Base-by-base conservation (phyloP, 2,888 invertebrate species). In the Periphyllus acericola region DNA sequence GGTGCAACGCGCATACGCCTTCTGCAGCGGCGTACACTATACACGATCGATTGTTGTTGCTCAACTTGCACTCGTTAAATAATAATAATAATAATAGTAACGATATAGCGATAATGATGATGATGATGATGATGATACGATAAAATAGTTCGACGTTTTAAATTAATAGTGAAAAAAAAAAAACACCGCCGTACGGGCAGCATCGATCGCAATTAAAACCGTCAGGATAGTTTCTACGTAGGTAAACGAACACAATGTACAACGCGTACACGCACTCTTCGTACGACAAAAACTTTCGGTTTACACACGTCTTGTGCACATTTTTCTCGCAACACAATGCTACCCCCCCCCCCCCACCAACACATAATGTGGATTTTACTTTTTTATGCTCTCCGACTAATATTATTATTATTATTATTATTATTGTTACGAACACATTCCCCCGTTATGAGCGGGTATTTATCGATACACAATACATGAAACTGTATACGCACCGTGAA, bases 1-100 rank as follows among this genome's bases (percentile, higher is more conserved):
- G 68, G 71, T 36, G 85, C 79, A 66, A 76, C 46, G 25, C 75
- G 83, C 40, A 40, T 84, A 34, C 75, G 83, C 40, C 60, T 84
- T 52, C 46, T 32, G 29, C 82, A n/a, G 25, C 72, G n/a, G 1
- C 1, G 2, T 46, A 46, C 1, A 46, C 6, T 6, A 46, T 46
- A 46, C 14, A 46, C 14, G 2, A 36, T 72, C 14, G 55, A 83
- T 76, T 68, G 76, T 46, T 9, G 19, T 76, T 85, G n/a, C 34
- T 79, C 78, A 79, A n/a, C 52, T n/a, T 19, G 21, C 71, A 34
- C 85, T 55, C 78, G 71, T 85, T 55, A 52, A 78, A 85, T 85
- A 78, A n/a, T n/a, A n/a, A 71, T n/a, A 36, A 68, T 76, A n/a
- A 34, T 72, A 32, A 72, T 17, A 11, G 5, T 55, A 32, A 40